Evolutionary conservation across 1,140 invertebrate species (phyloP).

Genomic region (Drosophila cardini): DNA sequence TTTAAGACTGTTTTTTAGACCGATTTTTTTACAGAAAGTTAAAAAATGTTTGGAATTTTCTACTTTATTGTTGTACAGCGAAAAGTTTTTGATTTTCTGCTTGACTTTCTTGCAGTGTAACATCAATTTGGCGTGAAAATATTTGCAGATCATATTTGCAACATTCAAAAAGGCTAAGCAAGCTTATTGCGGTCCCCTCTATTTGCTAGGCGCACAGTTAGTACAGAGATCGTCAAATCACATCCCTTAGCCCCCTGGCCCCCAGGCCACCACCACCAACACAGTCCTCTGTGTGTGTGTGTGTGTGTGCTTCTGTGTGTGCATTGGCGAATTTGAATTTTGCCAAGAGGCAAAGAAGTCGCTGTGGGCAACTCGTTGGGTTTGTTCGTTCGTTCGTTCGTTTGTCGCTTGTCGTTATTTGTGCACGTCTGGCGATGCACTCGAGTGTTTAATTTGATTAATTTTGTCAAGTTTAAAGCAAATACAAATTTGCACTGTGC

Average conservation of each 20-base stretch:
- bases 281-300: neutral
- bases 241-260: neutral
- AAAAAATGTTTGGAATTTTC: neutral
- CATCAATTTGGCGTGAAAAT: conserved; percentile 76
- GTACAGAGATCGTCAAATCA: conserved; percentile 28
- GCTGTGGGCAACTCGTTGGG: conserved; percentile 29
- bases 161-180: conserved; percentile 79
- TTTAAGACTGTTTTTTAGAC: too few relatives aligned
- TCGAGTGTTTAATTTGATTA: conserved; percentile 83
- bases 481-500: conserved; percentile 76
- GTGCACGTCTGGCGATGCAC: conserved; percentile 80
- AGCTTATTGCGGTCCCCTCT: conserved; percentile 76
- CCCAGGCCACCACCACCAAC: neutral
- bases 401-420: conserved; percentile 65
- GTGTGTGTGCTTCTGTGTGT: conserved; percentile 35
- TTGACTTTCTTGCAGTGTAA: neutral
- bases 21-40: too few relatives aligned
- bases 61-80: neutral
- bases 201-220: conserved; percentile 53
- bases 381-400: conserved; percentile 31
- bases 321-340: conserved; percentile 73
- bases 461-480: conserved; percentile 82
- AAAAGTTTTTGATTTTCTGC: neutral
- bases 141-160: conserved; percentile 81
- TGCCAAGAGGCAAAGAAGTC: conserved; percentile 48